Percentiles rank a stretch among this genome's conserved stretches.
Conservation (phyloP, 2,888 invertebrate species). For the Lithodes maja region DNA sequence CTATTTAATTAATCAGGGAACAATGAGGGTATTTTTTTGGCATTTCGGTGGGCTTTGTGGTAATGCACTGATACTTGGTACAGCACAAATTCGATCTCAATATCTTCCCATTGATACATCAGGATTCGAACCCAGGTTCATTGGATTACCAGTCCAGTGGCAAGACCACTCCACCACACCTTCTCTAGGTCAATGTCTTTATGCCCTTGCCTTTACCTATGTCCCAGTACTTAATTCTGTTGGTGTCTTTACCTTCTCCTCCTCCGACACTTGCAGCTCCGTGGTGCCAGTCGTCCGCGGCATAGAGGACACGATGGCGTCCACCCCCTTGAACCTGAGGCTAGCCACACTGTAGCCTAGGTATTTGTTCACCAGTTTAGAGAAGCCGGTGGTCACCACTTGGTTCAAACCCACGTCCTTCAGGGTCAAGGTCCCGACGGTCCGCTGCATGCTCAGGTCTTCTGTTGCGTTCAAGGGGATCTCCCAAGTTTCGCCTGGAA, state of each 20-base stretch:
- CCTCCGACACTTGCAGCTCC: neutral
- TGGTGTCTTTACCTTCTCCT: neutral
- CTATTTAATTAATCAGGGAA: too few relatives aligned
- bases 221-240: too few relatives aligned
- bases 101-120: too few relatives aligned
- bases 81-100: too few relatives aligned
- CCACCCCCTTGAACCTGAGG: neutral
- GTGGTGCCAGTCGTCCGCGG: conserved; percentile 14
- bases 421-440: neutral
- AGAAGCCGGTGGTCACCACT: neutral
- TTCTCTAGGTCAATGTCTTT: too few relatives aligned
- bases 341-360: conserved; percentile 48
- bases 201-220: too few relatives aligned
- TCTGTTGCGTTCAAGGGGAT: neutral
- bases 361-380: neutral
- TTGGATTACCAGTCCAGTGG: too few relatives aligned
- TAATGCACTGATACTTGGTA: too few relatives aligned
- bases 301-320: conserved; percentile 43
- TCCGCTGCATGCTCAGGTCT: neutral
- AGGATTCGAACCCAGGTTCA: too few relatives aligned
- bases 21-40: too few relatives aligned
- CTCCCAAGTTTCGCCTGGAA: conserved; percentile 44
- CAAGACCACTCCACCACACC: too few relatives aligned
- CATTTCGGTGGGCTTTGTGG: too few relatives aligned
- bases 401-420: neutral